phyloP scores from a whole-genome alignment of 2,113 vertebrate genomes.

The Burhinus oedicnemus region DNA sequence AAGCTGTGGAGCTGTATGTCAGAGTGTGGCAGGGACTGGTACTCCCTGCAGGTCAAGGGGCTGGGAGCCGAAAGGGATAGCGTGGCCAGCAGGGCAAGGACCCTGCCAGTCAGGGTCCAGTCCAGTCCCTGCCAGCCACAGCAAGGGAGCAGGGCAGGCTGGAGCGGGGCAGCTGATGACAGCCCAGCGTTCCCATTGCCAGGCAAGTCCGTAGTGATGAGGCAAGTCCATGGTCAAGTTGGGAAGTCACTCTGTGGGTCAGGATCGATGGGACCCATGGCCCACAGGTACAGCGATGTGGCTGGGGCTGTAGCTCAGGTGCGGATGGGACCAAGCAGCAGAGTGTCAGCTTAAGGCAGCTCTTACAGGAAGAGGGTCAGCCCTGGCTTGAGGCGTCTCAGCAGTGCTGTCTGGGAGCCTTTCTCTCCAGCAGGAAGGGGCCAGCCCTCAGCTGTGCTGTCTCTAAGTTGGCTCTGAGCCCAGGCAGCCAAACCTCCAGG shows the following conservation, averaged over 20 bases:
- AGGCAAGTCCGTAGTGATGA: neutral
- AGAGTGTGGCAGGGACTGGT: neutral
- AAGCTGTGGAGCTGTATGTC: neutral
- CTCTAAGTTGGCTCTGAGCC: neutral
- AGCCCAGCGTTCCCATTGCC: neutral
- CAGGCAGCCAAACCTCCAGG: too few relatives aligned
- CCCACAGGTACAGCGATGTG: too few relatives aligned
- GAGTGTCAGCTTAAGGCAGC: neutral
- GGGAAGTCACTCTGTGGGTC: neutral
- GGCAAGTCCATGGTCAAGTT: neutral
- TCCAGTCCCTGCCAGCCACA: neutral
- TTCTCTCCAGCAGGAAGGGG: too few relatives aligned
- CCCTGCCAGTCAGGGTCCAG: neutral
- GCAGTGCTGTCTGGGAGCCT: neutral
- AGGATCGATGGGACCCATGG: too few relatives aligned
- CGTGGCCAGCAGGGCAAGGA: neutral
- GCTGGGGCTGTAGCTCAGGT: neutral
- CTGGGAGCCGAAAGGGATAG: neutral
- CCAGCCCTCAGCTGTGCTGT: neutral
- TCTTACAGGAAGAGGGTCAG: neutral
- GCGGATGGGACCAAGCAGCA: neutral
- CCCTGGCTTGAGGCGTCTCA: too few relatives aligned
- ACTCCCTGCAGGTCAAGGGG: neutral
- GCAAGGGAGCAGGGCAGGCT: neutral
- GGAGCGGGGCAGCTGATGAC: neutral